Percentiles rank a stretch among this genome's conserved stretches.
These are phyloP conservation scores for Therioaphis trifolii DNA, from an alignment of 2,888 invertebrate species.

Conservation along the genomic window DNA sequence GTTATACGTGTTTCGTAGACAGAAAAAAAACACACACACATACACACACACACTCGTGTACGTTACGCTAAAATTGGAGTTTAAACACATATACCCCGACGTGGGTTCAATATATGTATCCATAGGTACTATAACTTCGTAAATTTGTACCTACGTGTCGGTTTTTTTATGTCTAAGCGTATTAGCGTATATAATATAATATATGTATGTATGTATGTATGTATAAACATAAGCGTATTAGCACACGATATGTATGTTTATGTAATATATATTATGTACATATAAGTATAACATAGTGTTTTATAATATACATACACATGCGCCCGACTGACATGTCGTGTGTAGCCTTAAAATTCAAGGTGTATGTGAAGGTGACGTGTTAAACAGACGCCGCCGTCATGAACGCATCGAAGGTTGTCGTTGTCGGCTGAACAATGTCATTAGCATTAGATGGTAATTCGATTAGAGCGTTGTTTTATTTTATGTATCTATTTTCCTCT, in stretches of 20 bases:
- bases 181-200: not conserved
- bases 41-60: too few species aligned
- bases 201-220: not conserved
- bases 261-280: not conserved
- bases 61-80: not conserved
- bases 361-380: constrained; percentile 60
- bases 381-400: constrained; percentile 38
- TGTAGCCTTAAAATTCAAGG: constrained; percentile 61
- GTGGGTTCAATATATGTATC: too few species aligned
- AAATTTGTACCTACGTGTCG: not conserved
- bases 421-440: constrained; percentile 53
- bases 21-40: too few species aligned
- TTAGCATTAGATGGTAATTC: constrained; percentile 59
- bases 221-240: too few species aligned
- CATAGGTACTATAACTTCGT: not conserved
- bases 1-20: too few species aligned
- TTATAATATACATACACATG: not conserved
- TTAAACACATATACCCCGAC: too few species aligned
- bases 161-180: not conserved
- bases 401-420: constrained; percentile 59
- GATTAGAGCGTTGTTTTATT: constrained; percentile 50
- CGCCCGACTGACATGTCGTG: not conserved
- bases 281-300: not conserved
- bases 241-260: too few species aligned
- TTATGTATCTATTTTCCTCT: not conserved